Evolutionary conservation across 2,888 invertebrate species (phyloP), one percentile per base, ranked within the genome.

Genomic region (Osmoderma eremita): DNA sequence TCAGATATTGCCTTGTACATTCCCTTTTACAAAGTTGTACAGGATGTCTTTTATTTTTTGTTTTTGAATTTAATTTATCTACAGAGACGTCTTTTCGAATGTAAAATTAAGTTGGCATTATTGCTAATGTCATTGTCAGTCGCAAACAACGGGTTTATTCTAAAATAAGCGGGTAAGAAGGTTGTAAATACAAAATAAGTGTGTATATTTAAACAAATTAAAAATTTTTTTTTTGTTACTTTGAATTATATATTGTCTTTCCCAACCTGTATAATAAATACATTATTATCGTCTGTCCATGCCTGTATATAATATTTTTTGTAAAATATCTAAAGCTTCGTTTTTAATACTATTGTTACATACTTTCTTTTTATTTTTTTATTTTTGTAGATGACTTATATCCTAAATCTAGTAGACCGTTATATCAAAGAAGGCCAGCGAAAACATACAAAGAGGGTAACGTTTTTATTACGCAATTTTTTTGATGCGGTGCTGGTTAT

Each of bases 371-470:
- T 56, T 49, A 65, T 45, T 51, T 61, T 72, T 73, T 76, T 71
- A 73, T 75, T 67, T 69, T 81, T 82, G 78, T 84, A 86, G 86
- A 86, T 85, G 76, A 81, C 76, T 81, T 86, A 76, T 85, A 82
- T 81, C 83, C 83, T 76, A 79, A 79, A 71, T 77, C 81, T 79
- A 84, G 30, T 30, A 30, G 85, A 74, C 85, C 85, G 71, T 80
- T 81, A 78, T 84, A 82, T 77, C 84, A 79, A 80, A 82, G 80
- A 77, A 81, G 79, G 76, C 74, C 78, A 66, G 85, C 86, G 74
- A 83, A 82, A 75, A 82, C 84, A 70, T 84, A 86, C 78, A 84
- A 84, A 82, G 80, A 84, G 82, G 87, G 87, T 87, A 87, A 86
- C 61, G 68, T 58, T 15, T 38, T 53, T 5, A 30, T 4, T 22